Conservation (phyloP, 2,113 vertebrate species). For the Myotis brandtii region DNA sequence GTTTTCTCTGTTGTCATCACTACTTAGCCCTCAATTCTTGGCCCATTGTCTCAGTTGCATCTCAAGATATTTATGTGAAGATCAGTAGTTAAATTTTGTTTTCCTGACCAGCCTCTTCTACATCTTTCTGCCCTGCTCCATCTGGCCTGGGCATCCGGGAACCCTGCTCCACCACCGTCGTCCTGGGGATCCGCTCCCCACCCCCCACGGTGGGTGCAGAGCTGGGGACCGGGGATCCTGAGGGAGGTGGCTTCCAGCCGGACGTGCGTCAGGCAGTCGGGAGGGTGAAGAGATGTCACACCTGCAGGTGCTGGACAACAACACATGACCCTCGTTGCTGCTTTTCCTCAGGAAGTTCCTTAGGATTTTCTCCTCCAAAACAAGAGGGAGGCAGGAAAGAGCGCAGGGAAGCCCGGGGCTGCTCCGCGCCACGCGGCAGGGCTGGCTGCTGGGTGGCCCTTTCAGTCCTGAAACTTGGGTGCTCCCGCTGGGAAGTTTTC, state of each 20-base stretch:
- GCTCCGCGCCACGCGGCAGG: rapidly evolving
- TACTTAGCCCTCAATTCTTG: not conserved
- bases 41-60: not conserved
- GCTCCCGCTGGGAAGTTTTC: not conserved
- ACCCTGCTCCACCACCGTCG: not conserved
- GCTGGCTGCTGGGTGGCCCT: not conserved
- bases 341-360: not conserved
- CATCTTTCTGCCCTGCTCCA: not conserved
- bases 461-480: not conserved
- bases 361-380: not conserved
- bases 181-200: not conserved
- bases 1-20: not conserved
- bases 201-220: rapidly evolving
- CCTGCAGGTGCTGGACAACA: not conserved
- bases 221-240: not conserved
- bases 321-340: rapidly evolving
- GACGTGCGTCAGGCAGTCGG: not conserved
- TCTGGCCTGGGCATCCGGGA: not conserved
- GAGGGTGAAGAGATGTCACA: not conserved
- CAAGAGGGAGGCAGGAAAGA: not conserved
- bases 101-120: not conserved
- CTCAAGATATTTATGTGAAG: not conserved
- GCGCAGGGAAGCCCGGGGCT: rapidly evolving
- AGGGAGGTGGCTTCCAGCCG: not conserved
- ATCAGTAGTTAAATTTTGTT: not conserved